Percentiles rank a stretch among this genome's conserved stretches.
These are phyloP conservation scores for Maconellicoccus hirsutus DNA, from an alignment of 1,140 invertebrate species.

Conservation along the genomic window DNA sequence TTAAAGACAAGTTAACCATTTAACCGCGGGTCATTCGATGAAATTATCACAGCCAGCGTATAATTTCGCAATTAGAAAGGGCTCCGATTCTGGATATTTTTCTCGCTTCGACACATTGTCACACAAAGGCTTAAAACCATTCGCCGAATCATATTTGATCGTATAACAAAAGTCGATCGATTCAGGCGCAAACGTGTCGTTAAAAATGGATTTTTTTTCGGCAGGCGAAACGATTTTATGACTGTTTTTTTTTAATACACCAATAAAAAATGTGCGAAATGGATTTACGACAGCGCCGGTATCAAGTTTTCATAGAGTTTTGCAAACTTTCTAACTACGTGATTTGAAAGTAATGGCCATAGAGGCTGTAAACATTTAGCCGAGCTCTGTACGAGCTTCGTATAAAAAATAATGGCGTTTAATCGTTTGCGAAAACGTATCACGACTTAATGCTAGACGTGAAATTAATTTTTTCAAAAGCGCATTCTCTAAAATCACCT, in stretches of 20 bases:
- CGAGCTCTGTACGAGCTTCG: neutral
- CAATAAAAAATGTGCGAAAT: neutral
- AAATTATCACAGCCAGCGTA: too few species aligned
- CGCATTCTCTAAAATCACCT: too few species aligned
- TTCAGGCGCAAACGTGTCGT: neutral
- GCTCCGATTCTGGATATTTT: too few species aligned
- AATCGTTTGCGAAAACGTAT: neutral
- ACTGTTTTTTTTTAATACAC: neutral
- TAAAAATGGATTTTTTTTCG: neutral
- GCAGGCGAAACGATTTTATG: neutral
- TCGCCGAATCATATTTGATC: neutral
- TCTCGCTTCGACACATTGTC: too few species aligned
- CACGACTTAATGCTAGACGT: too few species aligned
- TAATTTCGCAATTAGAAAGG: neutral
- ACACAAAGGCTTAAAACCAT: too few species aligned
- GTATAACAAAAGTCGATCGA: neutral
- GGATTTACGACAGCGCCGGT: neutral
- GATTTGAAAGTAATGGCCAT: neutral
- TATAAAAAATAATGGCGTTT: neutral
- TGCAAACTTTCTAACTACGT: neutral
- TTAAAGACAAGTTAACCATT: neutral
- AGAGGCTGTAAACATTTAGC: neutral
- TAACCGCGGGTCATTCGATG: neutral
- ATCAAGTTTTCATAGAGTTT: conserved; percentile 5
- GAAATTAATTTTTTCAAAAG: too few species aligned